Conservation (phyloP, 2,113 vertebrate genomes). For the Cygnus atratus region DNA sequence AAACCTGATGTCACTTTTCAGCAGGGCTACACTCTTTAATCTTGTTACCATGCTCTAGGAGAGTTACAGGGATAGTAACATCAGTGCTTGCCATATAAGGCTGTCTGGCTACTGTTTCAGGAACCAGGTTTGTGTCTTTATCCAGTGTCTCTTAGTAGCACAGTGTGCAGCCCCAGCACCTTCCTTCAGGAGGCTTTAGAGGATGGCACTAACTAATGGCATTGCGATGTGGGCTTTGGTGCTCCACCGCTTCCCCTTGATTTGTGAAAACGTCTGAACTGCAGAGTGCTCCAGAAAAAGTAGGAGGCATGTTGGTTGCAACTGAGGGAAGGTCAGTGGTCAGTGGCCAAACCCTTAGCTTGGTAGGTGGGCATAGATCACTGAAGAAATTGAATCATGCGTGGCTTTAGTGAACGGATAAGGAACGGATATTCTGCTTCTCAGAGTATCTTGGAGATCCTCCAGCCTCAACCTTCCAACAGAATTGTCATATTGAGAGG, state of each 20-base stretch:
- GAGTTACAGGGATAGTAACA: not conserved
- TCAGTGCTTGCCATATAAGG: not conserved
- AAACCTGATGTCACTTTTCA: not conserved
- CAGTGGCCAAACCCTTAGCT: not conserved
- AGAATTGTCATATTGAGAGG: not conserved
- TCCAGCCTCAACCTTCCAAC: not conserved
- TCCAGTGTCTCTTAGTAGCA: not conserved
- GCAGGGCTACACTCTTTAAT: not conserved
- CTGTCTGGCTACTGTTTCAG: not conserved
- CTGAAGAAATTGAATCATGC: not conserved
- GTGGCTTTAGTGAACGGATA: not conserved
- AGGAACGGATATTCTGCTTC: not conserved
- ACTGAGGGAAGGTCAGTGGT: not conserved
- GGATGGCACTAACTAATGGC: not conserved
- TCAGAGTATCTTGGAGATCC: not conserved
- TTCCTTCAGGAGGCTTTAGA: not conserved
- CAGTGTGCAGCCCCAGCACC: not conserved
- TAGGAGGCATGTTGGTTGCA: not conserved
- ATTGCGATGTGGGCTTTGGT: not conserved
- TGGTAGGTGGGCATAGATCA: not conserved
- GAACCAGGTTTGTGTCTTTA: not conserved
- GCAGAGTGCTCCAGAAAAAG: not conserved
- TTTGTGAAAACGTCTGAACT: not conserved
- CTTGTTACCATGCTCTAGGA: not conserved
- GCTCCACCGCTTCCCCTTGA: not conserved